Evolutionary conservation across 2,113 vertebrate genomes (phyloP).

Genomic region (Picathartes gymnocephalus): DNA sequence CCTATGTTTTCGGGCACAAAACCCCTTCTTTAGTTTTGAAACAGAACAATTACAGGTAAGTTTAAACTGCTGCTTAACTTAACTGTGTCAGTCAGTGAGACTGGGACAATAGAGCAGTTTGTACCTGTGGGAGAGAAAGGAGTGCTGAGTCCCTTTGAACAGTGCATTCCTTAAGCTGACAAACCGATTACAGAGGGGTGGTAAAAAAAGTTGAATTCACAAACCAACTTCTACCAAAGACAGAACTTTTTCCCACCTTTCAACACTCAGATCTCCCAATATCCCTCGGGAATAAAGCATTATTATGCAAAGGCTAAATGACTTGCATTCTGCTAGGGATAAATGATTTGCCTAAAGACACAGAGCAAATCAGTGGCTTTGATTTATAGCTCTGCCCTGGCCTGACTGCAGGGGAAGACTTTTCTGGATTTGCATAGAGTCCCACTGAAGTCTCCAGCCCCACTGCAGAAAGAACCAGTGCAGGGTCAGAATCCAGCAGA

Average conservation of each 20-base stretch:
- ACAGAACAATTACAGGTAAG: not conserved
- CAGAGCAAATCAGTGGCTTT: slow-evolving; percentile 24
- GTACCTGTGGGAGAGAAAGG: not conserved
- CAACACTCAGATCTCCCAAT: not conserved
- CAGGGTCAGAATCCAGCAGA: not conserved
- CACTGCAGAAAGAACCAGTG: not conserved
- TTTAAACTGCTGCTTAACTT: not conserved
- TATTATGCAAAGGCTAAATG: slow-evolving; percentile 26
- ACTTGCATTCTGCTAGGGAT: not conserved
- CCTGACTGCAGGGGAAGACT: not conserved
- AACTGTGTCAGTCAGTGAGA: not conserved
- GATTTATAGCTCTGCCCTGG: slow-evolving; percentile 24
- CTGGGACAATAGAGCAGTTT: not conserved
- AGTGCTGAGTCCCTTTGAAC: not conserved
- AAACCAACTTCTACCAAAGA: not conserved
- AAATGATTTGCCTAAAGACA: slow-evolving; percentile 51
- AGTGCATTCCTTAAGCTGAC: not conserved
- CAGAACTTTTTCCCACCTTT: not conserved
- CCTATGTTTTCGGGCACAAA: not conserved
- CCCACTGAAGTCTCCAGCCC: not conserved
- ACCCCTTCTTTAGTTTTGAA: not conserved
- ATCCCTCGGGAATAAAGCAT: not conserved
- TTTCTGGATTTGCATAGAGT: not conserved
- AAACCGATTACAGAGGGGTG: fast-evolving
- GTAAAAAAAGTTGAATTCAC: not conserved